A percentile compares a stretch with the other conserved stretches of the same genome.
These are phyloP conservation scores for Ophonus ardosiacus DNA, from an alignment of 2,888 invertebrate genomes.

Conservation along the genomic window DNA sequence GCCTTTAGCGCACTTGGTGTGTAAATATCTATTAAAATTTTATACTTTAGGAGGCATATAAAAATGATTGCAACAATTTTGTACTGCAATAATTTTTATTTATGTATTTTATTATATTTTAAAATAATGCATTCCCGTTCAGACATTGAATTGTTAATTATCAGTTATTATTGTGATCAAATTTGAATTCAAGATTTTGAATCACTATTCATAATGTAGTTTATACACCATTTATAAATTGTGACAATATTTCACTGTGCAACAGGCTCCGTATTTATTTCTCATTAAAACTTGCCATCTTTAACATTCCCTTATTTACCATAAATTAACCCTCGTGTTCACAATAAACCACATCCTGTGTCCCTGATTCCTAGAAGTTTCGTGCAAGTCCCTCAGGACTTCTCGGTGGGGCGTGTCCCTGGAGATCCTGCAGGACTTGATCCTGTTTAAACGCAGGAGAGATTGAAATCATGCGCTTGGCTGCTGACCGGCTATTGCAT, in stretches of 20 bases:
- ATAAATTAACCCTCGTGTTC: constrained; percentile 1
- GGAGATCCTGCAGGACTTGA: constrained; percentile 64
- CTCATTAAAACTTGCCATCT: neutral
- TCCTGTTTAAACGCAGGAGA: constrained; percentile 71
- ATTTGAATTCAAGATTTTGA: no score
- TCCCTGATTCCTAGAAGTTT: constrained; percentile 15
- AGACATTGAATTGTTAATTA: no score
- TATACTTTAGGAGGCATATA: no score
- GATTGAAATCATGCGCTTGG: constrained; percentile 71
- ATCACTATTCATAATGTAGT: no score
- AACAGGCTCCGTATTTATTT: neutral
- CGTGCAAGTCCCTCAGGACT: neutral
- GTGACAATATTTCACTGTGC: neutral
- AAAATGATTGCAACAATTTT: no score
- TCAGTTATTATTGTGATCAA: no score
- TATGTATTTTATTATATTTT: no score
- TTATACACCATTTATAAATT: no score
- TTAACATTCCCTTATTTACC: neutral
- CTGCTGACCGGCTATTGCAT: constrained; percentile 65
- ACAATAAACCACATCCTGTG: constrained; percentile 4
- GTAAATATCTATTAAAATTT: no score
- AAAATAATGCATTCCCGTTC: no score
- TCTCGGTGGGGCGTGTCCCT: neutral
- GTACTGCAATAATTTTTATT: no score
- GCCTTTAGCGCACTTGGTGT: no score